phyloP scores from a whole-genome alignment of 2,888 invertebrate genomes.

The Rhabditoides inermis region DNA sequence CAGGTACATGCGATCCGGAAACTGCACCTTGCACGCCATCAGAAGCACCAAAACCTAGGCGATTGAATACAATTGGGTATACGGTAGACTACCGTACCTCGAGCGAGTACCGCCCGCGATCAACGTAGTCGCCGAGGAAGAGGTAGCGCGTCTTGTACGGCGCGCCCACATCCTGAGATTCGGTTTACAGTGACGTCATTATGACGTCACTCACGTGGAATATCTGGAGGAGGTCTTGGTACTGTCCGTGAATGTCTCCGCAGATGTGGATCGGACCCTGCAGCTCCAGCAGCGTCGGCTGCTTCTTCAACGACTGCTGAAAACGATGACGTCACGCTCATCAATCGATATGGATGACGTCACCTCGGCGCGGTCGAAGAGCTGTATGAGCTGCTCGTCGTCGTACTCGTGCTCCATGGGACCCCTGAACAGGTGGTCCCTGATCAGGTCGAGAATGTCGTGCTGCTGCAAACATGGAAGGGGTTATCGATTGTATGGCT shows the following conservation, averaged over 20 bases:
- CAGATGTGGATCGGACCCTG: slow-evolving; percentile 19
- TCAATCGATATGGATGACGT: neutral
- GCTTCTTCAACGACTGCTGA: slow-evolving; percentile 5
- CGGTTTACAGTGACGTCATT: neutral
- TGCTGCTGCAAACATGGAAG: too few species aligned
- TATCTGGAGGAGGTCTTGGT: slow-evolving; percentile 22
- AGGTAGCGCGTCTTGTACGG: slow-evolving; percentile 30
- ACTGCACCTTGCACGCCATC: slow-evolving; percentile 23
- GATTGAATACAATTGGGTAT: neutral
- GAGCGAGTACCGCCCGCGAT: slow-evolving; percentile 14
- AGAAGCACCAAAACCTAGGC: too few species aligned
- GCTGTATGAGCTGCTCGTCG: slow-evolving; percentile 12
- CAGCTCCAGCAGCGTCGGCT: slow-evolving; percentile 12
- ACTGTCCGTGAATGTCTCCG: slow-evolving; percentile 30
- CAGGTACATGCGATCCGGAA: slow-evolving; percentile 27
- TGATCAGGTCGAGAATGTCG: too few species aligned
- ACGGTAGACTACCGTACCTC: neutral
- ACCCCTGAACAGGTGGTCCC: slow-evolving; percentile 14
- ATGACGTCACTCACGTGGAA: slow-evolving; percentile 13
- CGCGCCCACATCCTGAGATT: slow-evolving; percentile 21
- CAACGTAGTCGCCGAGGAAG: slow-evolving; percentile 28
- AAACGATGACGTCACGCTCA: too few species aligned
- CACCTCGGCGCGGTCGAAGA: slow-evolving; percentile 12
- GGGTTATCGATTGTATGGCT: too few species aligned
- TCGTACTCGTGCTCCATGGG: slow-evolving; percentile 20